Conservation (phyloP, 2,888 invertebrate species). For the Epicampocera succincta region DNA sequence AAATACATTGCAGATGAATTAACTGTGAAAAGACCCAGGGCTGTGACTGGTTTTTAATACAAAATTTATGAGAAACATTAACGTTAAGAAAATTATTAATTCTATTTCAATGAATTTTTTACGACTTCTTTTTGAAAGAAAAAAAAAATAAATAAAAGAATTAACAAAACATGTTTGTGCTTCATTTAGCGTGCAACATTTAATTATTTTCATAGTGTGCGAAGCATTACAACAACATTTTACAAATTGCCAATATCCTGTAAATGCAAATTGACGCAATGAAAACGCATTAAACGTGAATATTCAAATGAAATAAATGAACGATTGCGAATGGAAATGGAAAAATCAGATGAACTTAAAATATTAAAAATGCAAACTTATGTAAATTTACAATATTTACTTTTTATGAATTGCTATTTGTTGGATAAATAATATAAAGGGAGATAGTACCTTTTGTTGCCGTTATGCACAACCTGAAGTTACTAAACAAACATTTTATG, state of each 20-base stretch:
- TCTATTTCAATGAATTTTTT: background rate
- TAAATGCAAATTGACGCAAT: slow-evolving; percentile 12
- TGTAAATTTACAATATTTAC: too few species aligned
- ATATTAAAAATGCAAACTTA: too few species aligned
- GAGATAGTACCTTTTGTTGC: too few species aligned
- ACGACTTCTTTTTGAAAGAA: background rate
- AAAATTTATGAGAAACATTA: slow-evolving; percentile 19
- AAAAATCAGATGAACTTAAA: too few species aligned
- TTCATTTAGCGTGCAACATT: slow-evolving; percentile 67
- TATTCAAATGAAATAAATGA: background rate
- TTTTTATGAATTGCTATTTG: too few species aligned
- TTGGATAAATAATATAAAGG: too few species aligned
- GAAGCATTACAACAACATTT: slow-evolving; percentile 34
- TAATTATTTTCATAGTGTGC: slow-evolving; percentile 34
- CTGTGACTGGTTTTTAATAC: slow-evolving; percentile 5
- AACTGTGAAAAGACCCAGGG: background rate
- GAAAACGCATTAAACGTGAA: background rate
- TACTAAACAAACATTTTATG: too few species aligned
- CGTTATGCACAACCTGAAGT: too few species aligned
- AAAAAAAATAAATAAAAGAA: slow-evolving; percentile 37
- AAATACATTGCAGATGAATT: slow-evolving; percentile 1
- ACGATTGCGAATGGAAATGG: background rate
- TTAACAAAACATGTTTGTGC: slow-evolving; percentile 59
- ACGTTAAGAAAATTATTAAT: slow-evolving; percentile 42
- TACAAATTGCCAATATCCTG: slow-evolving; percentile 62